Evolutionary conservation across 2,113 vertebrate genomes (phyloP).

Genomic region (Chaetodon trifascialis): DNA sequence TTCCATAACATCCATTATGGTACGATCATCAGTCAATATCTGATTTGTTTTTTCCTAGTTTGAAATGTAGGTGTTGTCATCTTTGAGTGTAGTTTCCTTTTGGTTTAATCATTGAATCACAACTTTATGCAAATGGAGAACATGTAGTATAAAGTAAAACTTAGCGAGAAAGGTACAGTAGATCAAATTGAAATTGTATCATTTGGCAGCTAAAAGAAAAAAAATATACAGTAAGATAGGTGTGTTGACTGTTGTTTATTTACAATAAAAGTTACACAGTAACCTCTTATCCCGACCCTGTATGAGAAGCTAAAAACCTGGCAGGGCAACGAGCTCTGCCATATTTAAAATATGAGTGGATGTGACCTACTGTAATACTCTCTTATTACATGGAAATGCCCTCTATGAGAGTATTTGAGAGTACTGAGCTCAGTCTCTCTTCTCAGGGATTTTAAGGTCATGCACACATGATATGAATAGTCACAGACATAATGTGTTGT

Average conservation of each 20-base stretch:
- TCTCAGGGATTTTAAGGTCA: not conserved
- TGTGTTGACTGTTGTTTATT: not conserved
- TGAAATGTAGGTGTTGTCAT: conserved; percentile 26
- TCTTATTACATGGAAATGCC: conserved; percentile 8
- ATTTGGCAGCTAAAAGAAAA: not conserved
- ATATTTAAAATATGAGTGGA: not conserved
- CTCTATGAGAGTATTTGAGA: conserved; percentile 2
- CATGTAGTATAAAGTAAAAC: not conserved
- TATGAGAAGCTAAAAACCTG: not conserved
- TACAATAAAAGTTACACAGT: too few relatives aligned
- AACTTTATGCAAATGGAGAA: conserved; percentile 6
- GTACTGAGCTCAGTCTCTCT: not conserved
- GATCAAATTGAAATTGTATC: not conserved
- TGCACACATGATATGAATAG: not conserved
- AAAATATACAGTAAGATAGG: not conserved
- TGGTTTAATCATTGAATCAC: conserved; percentile 19
- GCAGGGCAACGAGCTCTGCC: not conserved
- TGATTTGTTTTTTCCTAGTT: conserved; percentile 29
- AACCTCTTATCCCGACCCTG: not conserved
- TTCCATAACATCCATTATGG: conserved; percentile 48
- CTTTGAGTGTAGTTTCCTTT: conserved; percentile 34
- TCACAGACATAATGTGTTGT: not conserved
- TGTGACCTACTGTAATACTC: not conserved
- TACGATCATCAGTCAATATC: conserved; percentile 40
- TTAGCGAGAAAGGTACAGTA: not conserved